Conservation (phyloP, 2,797 vertebrate genomes). For the Atherinosoma microstoma region DNA sequence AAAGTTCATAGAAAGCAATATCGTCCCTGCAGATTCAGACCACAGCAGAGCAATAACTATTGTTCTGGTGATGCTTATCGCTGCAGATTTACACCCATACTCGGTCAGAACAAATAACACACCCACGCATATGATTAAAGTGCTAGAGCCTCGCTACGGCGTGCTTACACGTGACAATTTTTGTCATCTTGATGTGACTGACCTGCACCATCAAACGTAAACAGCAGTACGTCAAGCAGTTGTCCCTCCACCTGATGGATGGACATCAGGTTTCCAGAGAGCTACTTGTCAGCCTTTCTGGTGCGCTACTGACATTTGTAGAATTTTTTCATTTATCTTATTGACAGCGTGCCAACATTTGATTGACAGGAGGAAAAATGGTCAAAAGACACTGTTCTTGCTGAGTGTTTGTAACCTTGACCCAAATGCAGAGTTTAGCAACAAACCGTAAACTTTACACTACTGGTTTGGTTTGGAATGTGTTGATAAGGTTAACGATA, state of each 20-base stretch:
- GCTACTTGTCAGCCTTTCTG: constrained; percentile 1
- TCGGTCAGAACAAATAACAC: not conserved
- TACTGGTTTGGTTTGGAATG: not conserved
- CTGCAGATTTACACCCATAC: not conserved
- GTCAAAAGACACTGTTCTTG: not conserved
- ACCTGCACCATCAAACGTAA: not conserved
- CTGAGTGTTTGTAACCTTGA: constrained; percentile 4
- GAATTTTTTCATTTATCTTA: constrained; percentile 2
- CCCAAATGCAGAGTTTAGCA: not conserved
- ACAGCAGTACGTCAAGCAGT: not conserved
- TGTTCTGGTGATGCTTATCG: not conserved
- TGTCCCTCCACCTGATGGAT: not conserved
- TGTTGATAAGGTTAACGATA: not conserved
- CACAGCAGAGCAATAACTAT: not conserved
- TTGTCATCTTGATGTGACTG: not conserved
- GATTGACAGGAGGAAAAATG: constrained; percentile 5
- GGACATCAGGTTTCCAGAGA: not conserved
- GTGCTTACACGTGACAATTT: not conserved
- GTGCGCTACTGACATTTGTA: not conserved
- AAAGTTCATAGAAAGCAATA: not conserved
- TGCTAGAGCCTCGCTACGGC: not conserved
- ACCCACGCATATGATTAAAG: not conserved
- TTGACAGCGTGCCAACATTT: not conserved
- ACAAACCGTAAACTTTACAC: not conserved
- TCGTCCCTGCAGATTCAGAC: not conserved